Evolutionary conservation across 2,797 vertebrate species (phyloP).

Genomic region (Toxotes lorentzi): DNA sequence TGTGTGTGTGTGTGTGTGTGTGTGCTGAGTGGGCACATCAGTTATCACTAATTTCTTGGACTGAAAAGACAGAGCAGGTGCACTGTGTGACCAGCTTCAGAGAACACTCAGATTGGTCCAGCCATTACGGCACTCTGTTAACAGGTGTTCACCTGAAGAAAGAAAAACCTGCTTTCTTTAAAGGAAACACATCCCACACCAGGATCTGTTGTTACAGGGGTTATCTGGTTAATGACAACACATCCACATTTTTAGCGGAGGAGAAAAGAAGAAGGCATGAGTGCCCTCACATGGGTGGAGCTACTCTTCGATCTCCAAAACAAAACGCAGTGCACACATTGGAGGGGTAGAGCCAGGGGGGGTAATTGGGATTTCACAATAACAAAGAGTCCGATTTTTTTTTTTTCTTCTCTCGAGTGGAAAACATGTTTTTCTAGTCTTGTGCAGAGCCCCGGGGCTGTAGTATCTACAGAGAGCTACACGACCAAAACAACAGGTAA

Average conservation of each 20-base stretch:
- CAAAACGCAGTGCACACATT: too few relatives aligned
- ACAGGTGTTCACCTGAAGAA: not conserved
- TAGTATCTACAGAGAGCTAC: not conserved
- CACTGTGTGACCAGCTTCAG: not conserved
- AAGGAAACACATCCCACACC: not conserved
- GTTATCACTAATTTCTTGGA: not conserved
- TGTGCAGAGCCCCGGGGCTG: not conserved
- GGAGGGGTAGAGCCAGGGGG: too few relatives aligned
- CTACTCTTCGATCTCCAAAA: too few relatives aligned
- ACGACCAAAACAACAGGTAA: not conserved
- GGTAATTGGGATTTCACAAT: constrained; percentile 2
- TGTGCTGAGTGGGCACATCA: not conserved
- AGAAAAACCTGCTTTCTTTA: too few relatives aligned
- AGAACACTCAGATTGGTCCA: not conserved
- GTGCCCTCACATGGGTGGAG: too few relatives aligned
- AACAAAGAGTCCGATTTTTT: not conserved
- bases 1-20: not conserved
- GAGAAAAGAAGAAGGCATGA: not conserved
- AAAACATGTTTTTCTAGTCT: constrained; percentile 17
- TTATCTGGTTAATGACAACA: not conserved
- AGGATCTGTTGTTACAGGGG: constrained; percentile 5
- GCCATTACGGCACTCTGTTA: not conserved
- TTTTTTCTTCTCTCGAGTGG: not conserved
- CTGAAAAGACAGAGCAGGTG: not conserved
- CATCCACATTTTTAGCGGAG: not conserved